These are phyloP conservation scores for Meiosimyza decipiens DNA, from an alignment of 2,888 invertebrate species.

Conservation along the genomic window DNA sequence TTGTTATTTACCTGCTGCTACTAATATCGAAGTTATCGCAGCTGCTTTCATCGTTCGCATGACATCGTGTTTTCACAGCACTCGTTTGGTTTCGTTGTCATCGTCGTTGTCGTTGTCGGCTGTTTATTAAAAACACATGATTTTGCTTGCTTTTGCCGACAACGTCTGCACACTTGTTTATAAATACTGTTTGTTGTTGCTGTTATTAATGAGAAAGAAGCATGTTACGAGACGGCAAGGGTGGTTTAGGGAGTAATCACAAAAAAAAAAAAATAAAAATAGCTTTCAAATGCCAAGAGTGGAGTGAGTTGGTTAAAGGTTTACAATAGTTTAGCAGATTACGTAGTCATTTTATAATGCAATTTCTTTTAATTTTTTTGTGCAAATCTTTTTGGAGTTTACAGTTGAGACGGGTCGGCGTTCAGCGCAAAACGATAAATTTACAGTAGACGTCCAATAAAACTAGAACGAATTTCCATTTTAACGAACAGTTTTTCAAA, in stretches of 20 bases:
- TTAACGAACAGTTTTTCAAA: no score
- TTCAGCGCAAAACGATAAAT: no score
- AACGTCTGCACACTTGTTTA: slow-evolving; percentile 24
- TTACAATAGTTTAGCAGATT: slow-evolving; percentile 21
- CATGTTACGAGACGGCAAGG: no score
- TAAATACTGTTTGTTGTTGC: slow-evolving; percentile 34
- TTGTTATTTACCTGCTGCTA: slow-evolving; percentile 49
- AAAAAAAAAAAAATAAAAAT: no score
- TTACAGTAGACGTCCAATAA: no score
- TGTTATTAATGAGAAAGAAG: not conserved
- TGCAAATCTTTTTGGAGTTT: not conserved
- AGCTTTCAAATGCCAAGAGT: no score
- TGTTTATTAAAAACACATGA: slow-evolving; percentile 60
- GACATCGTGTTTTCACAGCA: not conserved
- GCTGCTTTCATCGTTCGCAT: slow-evolving; percentile 6
- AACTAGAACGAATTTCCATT: no score
- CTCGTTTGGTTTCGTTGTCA: slow-evolving; percentile 49
- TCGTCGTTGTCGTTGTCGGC: slow-evolving; percentile 36
- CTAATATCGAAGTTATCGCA: slow-evolving; percentile 29
- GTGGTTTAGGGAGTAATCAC: no score
- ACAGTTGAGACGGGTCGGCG: no score
- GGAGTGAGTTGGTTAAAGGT: not conserved
- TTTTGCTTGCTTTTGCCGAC: slow-evolving; percentile 39
- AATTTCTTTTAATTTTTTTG: slow-evolving; percentile 6
- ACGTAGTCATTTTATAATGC: slow-evolving; percentile 9